Evolutionary conservation across 1,140 invertebrate species (phyloP).

Genomic region (Neocloeon triangulifer): DNA sequence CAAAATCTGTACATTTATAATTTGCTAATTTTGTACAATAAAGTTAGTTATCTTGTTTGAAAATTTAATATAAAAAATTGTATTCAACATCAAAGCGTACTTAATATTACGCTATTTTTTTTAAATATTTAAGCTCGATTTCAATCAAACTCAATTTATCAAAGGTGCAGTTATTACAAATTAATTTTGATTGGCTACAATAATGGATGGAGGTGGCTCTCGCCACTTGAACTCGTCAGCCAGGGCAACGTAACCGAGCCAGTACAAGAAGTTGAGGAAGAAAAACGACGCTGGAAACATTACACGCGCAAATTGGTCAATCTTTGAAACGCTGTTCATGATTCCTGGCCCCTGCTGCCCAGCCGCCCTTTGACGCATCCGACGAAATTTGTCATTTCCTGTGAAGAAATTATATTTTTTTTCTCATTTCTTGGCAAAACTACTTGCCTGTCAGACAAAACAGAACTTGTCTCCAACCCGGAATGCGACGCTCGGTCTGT

Average conservation of each 20-base stretch:
- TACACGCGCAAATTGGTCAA: constrained; percentile 62
- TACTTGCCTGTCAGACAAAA: constrained; percentile 60
- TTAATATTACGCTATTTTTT: no score
- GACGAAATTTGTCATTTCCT: no score
- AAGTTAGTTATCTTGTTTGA: no score
- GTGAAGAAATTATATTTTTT: no score
- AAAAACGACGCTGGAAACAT: constrained; percentile 71
- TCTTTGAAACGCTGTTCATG: constrained; percentile 69
- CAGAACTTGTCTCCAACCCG: constrained; percentile 50
- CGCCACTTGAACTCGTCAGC: constrained; percentile 44
- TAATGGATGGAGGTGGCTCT: constrained; percentile 19
- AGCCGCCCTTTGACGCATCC: no score
- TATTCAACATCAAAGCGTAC: no score
- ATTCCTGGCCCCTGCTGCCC: constrained; percentile 19
- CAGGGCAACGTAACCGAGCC: constrained; percentile 38
- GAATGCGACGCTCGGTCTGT: constrained; percentile 47
- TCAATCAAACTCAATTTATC: background rate
- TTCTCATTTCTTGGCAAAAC: constrained; percentile 45
- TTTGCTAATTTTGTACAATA: no score
- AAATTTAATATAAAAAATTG: no score
- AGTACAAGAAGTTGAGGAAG: constrained; percentile 68
- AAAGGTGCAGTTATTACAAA: no score
- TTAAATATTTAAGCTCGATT: no score
- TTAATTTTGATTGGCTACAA: background rate
- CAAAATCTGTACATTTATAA: no score